Base-by-base conservation (phyloP, 1,140 invertebrate genomes). In the Drosophila lacertosa region DNA sequence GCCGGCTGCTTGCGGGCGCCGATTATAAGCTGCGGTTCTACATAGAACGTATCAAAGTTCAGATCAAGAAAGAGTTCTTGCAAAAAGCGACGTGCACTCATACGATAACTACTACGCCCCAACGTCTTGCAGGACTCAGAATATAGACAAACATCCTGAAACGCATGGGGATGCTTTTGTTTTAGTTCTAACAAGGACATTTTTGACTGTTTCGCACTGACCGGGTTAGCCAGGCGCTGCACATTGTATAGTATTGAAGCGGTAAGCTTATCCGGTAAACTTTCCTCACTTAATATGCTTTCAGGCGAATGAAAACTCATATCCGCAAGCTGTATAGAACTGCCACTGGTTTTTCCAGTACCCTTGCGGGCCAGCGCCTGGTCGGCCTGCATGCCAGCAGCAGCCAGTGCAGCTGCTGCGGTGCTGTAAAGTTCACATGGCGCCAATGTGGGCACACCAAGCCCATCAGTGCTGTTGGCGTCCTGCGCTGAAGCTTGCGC, bases 31-130 rank as follows among this genome's bases (percentile, higher is more conserved):
- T 89, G 80, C 7, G 93, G 92, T 35, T 93, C 93, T 9, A 63
- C 64, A 32, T 91, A 90, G 63, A 94, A 93, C 5, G 75, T 91
- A 15, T 95, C 94, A 83, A 97, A 97, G 78, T 94, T 93, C 16
- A 97, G 92, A 89, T 99, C 98, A 29, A 98, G 93, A 92, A 99
- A 99, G 4, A 99, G 92, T 92, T 99, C 98, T 91, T 99, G 98
- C 13, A 99, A 92, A 91, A 99, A 98, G 70, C 97, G 94, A 16
- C 98, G 93, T 2, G 97, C 95, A 54, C 93, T 93, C 67, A 98
- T 93, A 70, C 97, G 94, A 89, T 98, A 98, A 18, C 95, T 95
- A 89, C 95, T 96, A 29, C 94, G 93, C 0, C 95, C 94, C 32
- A 99, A 91, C 47, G 97, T 92, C 62, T 94, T 94, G 89, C 96